These are phyloP conservation scores for Ceyx erithaca DNA, from an alignment of 2,797 vertebrate species.

Conservation along the genomic window DNA sequence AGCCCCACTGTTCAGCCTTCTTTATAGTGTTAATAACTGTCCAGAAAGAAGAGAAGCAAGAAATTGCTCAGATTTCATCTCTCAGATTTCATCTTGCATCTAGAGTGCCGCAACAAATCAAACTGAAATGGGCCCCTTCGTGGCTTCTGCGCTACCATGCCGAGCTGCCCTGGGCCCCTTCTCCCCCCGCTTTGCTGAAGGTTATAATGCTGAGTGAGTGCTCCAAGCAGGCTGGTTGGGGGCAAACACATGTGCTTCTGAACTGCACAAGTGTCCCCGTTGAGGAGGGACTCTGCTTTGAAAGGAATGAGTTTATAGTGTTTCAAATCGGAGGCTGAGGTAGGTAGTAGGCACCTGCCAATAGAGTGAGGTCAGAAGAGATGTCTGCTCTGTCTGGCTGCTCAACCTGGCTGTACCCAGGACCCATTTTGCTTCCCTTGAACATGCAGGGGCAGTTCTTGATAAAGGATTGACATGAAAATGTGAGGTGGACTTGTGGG, in stretches of 20 bases:
- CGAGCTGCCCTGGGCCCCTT: constrained; percentile 71
- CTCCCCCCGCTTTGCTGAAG: constrained; percentile 44
- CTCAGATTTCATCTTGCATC: constrained; percentile 67
- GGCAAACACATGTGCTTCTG: neutral
- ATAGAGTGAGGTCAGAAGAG: neutral
- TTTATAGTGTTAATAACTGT: constrained; percentile 78
- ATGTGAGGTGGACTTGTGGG: neutral
- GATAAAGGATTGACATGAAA: neutral
- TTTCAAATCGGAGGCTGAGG: neutral
- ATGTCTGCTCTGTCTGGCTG: neutral
- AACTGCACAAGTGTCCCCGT: neutral
- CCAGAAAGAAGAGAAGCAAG: constrained; percentile 73
- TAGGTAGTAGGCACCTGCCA: fast-evolving
- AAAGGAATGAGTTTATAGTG: fast-evolving
- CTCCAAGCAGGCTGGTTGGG: neutral
- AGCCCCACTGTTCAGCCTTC: constrained; percentile 71
- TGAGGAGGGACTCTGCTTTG: neutral
- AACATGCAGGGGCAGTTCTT: neutral
- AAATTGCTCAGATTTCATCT: constrained; percentile 73
- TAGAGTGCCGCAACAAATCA: constrained; percentile 61
- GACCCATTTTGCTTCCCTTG: neutral
- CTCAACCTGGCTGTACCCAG: neutral
- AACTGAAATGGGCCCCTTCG: constrained; percentile 60
- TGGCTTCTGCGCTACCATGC: neutral
- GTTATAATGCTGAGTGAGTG: neutral